Base-by-base conservation (phyloP, 2,888 invertebrate genomes). In the Diaperis boleti region DNA sequence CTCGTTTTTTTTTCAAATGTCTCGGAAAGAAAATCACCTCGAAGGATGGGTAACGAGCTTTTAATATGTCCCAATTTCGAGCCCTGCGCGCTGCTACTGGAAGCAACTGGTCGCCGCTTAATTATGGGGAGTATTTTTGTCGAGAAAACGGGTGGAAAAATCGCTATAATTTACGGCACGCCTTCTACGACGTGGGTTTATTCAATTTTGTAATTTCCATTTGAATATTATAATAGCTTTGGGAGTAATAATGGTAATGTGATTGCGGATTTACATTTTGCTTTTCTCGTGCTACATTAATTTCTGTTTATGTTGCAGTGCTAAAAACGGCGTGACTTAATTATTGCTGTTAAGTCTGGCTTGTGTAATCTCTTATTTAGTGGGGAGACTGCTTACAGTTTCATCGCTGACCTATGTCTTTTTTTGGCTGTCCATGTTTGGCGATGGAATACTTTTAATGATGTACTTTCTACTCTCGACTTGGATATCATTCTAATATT, bases 211-310 rank as follows among this genome's bases (percentile, higher is more conserved):
- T 22, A 33, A 49, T 49, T 49, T 49, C 5, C 35, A 33, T 33
- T 33, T 33, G 13, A 33, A 33, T 33, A 47, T 47, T 47, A 29
- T 22, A 47, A 31, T 31, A 15, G 17, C 6, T 10, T 29, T 14
- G 47, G 29, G 47, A 44, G 47, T 29, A 29, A 47, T 47, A 47
- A 47, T 31, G 29, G 26, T 44, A 44, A 44, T 44, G 44, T 44
- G 26, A 45, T 45, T 45, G 22, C 26, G 10, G 44, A 5, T 20
- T 45, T 45, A 45, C 22, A 45, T 26, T 45, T 13, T 45, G 22
- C 26, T 10, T 45, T 45, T 26, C 44, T 45, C 22, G 29, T 45
- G 18, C 18, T 18, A 41, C 18, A 15, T 39, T 39, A 15, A 26
- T 26, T 26, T 26, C 26, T 14, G 15, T 15, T 39, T 42, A 10